Evolutionary conservation across 1,140 invertebrate genomes (phyloP).

Genomic region (Myzus persicae): DNA sequence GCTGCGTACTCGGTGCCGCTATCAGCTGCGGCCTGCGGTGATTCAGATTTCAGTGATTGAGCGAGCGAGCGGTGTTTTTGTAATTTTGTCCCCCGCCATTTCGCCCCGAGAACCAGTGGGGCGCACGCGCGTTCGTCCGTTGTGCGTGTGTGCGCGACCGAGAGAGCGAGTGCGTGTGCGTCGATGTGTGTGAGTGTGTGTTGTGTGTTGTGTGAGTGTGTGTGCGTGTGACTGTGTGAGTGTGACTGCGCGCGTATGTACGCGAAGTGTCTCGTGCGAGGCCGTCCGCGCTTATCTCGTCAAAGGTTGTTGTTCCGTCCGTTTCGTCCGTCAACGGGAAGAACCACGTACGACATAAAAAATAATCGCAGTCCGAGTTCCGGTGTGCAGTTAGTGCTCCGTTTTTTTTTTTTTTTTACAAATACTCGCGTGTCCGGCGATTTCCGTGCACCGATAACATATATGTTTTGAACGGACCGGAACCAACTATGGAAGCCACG

Average conservation of each 20-base stretch:
- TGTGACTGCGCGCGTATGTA: not conserved
- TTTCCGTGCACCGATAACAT: not conserved
- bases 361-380: constrained; percentile 18
- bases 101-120: not conserved
- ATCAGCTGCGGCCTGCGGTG: not conserved
- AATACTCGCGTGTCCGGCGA: not conserved
- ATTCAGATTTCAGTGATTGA: constrained; percentile 16
- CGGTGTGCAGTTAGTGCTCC: not conserved
- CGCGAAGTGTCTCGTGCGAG: constrained; percentile 23
- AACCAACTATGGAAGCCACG: constrained; percentile 87
- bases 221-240: not conserved
- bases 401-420: not conserved
- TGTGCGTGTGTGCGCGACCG: not conserved
- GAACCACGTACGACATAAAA: not conserved
- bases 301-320: constrained; percentile 44
- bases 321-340: not conserved
- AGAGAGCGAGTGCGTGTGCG: not conserved
- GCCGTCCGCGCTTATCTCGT: constrained; percentile 37
- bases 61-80: not conserved
- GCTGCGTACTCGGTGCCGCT: not conserved
- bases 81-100: constrained; percentile 11
- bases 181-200: not conserved
- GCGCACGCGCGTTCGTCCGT: not conserved
- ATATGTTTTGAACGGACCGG: constrained; percentile 23
- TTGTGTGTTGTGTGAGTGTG: too few species aligned